Conservation (phyloP, 2,888 invertebrate species). For the Hyppa rectilinea region DNA sequence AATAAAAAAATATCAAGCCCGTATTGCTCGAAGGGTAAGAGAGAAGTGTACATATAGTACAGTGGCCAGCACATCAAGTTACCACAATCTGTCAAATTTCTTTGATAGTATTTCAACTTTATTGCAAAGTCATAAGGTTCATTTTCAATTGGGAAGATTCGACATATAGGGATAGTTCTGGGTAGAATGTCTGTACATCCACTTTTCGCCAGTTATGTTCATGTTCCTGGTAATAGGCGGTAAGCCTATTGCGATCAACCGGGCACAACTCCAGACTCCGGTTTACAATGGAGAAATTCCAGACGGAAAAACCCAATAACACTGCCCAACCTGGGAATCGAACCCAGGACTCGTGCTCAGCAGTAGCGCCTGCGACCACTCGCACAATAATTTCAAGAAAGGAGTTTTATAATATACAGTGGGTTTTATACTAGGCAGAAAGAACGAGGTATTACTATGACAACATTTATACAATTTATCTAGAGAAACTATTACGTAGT, state of each 20-base stretch:
- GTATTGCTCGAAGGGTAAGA: not conserved
- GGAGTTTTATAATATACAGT: not conserved
- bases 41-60: too few species aligned
- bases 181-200: too few species aligned
- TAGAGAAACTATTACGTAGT: slow-evolving; percentile 3
- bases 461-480: slow-evolving; percentile 23
- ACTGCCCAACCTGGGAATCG: not conserved
- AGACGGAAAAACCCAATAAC: not conserved
- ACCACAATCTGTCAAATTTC: too few species aligned
- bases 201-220: not conserved
- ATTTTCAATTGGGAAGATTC: too few species aligned
- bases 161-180: too few species aligned
- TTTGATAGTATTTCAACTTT: too few species aligned
- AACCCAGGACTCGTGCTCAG: not conserved
- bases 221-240: too few species aligned
- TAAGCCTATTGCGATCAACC: too few species aligned
- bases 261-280: not conserved
- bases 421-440: not conserved
- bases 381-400: not conserved
- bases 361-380: not conserved
- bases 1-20: too few species aligned
- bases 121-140: too few species aligned
- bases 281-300: not conserved
- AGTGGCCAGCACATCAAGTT: too few species aligned
- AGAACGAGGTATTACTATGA: slow-evolving; percentile 8